These are phyloP conservation scores for Nowickia ferox DNA, from an alignment of 2,888 invertebrate species.

Conservation along the genomic window DNA sequence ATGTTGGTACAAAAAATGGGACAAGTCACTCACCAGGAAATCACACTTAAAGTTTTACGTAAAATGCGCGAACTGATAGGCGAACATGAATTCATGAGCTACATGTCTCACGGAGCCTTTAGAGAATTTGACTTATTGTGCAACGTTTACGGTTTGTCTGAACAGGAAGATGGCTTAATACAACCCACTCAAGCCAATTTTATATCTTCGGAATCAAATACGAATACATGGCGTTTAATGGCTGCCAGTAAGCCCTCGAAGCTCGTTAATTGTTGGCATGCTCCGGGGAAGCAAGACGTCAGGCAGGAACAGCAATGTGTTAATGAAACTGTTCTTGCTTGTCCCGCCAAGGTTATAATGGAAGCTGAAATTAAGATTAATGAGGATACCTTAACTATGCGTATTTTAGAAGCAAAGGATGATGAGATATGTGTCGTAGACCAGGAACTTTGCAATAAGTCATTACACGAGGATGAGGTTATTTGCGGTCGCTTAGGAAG, in stretches of 20 bases:
- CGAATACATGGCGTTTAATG: conserved; percentile 67
- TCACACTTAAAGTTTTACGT: conserved; percentile 87
- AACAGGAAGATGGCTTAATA: conserved; percentile 62
- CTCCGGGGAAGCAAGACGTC: conserved; percentile 75
- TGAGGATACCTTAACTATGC: conserved; percentile 92
- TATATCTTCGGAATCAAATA: conserved; percentile 61
- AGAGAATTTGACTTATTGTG: conserved; percentile 86
- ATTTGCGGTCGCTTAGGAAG: conserved; percentile 82
- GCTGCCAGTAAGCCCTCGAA: conserved; percentile 48
- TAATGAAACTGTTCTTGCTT: conserved; percentile 76
- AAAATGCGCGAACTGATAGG: conserved; percentile 89
- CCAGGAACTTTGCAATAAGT: conserved; percentile 73
- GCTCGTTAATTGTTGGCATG: conserved; percentile 74
- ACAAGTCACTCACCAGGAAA: conserved; percentile 87
- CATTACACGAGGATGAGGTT: conserved; percentile 75
- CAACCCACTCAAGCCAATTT: conserved; percentile 56
- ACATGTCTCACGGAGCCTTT: conserved; percentile 84
- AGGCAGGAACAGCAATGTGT: conserved; percentile 50
- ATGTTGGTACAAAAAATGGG: conserved; percentile 85
- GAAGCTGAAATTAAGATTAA: conserved; percentile 93
- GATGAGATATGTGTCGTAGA: conserved; percentile 75
- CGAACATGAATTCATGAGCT: conserved; percentile 86
- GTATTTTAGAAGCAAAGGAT: conserved; percentile 87
- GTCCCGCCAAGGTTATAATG: conserved; percentile 88
- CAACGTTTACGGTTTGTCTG: conserved; percentile 84